Percentiles rank a stretch among this genome's conserved stretches.
These are phyloP conservation scores for Propithecus deckenii DNA, from an alignment of 2,797 vertebrate species.

Conservation along the genomic window DNA sequence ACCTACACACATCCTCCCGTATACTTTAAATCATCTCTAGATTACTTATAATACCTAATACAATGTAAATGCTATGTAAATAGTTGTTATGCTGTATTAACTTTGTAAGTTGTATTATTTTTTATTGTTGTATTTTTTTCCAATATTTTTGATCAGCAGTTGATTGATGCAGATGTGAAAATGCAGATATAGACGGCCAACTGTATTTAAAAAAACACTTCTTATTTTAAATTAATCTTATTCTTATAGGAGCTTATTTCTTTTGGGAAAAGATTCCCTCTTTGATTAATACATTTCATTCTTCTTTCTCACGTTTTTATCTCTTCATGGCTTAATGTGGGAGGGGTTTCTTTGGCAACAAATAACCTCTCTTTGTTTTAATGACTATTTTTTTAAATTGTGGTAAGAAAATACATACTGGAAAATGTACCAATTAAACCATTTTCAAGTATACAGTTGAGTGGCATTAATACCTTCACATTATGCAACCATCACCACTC, in stretches of 20 bases:
- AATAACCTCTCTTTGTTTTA: conserved; percentile 20
- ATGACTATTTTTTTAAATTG: not conserved
- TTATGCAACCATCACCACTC: fast-evolving
- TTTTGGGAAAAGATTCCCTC: not conserved
- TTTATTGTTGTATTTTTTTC: not conserved
- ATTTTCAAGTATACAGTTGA: not conserved
- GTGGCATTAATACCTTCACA: not conserved
- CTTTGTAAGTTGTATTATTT: not conserved
- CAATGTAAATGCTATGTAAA: not conserved
- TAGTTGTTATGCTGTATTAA: not conserved
- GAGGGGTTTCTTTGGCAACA: not conserved
- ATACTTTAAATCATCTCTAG: not conserved
- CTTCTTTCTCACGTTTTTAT: not conserved
- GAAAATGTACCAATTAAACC: not conserved
- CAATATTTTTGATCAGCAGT: not conserved
- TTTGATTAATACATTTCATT: conserved; percentile 9
- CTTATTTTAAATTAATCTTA: conserved; percentile 28
- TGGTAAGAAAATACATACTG: not conserved
- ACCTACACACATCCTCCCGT: not conserved
- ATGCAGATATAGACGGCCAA: not conserved
- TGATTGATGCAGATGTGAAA: not conserved
- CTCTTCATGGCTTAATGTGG: not conserved
- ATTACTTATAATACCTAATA: not conserved
- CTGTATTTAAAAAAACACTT: not conserved
- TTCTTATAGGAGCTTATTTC: not conserved